A percentile compares a stretch with the other conserved stretches of the same genome.
Conservation (phyloP, 2,888 invertebrate species). For the Elegia similella region DNA sequence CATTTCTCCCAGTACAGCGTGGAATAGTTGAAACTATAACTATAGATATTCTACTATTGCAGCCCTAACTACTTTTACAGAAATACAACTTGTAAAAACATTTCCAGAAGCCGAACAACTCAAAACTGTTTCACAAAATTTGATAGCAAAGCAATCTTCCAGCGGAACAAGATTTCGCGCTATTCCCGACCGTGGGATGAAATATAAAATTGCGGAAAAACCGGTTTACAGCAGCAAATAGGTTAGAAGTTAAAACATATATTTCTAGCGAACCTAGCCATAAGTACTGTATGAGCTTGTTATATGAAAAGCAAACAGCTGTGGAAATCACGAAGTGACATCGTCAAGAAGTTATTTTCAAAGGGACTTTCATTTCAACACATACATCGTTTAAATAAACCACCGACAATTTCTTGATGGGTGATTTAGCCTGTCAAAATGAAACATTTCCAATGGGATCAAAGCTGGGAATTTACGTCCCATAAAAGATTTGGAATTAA, state of each 20-base stretch:
- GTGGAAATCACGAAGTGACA: conserved; percentile 42
- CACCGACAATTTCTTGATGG: no score
- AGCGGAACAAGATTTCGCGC: conserved; percentile 7
- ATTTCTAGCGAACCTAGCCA: conserved; percentile 35
- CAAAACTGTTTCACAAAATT: conserved; percentile 10
- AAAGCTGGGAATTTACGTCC: no score
- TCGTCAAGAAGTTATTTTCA: conserved; percentile 23
- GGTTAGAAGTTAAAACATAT: conserved; percentile 25
- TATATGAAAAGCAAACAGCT: conserved; percentile 45
- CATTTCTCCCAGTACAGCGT: no score
- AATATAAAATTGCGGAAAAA: conserved; percentile 9
- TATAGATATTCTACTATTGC: no score
- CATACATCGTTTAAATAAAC: no score
- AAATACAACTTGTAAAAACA: neutral
- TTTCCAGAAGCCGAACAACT: conserved; percentile 1
- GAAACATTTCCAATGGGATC: no score
- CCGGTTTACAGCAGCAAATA: conserved; percentile 24
- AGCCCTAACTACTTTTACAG: neutral
- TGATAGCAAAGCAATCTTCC: conserved; percentile 12
- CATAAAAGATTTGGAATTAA: no score
- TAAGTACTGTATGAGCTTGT: conserved; percentile 41
- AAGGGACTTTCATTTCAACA: no score
- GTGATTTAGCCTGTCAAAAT: no score
- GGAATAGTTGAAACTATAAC: no score
- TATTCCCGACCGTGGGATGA: conserved; percentile 3